Evolutionary conservation across 2,797 vertebrate species (phyloP).

Genomic region (Anniella stebbinsi): DNA sequence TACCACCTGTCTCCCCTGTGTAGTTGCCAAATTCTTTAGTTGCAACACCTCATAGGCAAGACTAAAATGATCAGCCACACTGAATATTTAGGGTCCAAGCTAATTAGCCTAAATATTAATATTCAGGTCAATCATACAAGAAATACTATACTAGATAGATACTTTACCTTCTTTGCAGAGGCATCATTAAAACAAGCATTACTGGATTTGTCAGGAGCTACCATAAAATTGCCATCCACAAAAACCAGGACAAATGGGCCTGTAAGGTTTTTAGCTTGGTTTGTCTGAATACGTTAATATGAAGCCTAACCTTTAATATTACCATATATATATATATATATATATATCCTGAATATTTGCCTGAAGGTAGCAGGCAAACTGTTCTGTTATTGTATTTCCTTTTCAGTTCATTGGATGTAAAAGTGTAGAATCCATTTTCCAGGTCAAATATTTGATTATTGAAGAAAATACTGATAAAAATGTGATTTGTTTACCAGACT

Average conservation of each 20-base stretch:
- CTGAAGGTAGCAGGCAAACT: neutral
- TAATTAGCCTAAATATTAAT: constrained; percentile 27
- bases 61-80: neutral
- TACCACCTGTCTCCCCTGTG: constrained; percentile 42
- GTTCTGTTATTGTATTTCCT: constrained; percentile 21
- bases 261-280: constrained; percentile 24
- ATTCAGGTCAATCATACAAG: constrained; percentile 12
- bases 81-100: constrained; percentile 2
- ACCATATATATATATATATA: too few relatives aligned
- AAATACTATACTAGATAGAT: neutral
- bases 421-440: constrained; percentile 32
- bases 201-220: constrained; percentile 16
- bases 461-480: constrained; percentile 46
- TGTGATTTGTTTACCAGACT: constrained; percentile 31
- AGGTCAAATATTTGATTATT: constrained; percentile 48
- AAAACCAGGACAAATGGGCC: constrained; percentile 1
- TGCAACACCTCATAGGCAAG: neutral
- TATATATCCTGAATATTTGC: constrained; percentile 58
- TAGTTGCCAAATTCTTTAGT: constrained; percentile 21
- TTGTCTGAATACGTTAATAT: constrained; percentile 16
- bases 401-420: neutral
- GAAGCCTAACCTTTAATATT: neutral
- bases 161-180: constrained; percentile 20
- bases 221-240: neutral
- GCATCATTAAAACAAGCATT: neutral